Evolutionary conservation across 2,888 invertebrate species (phyloP), one percentile per base, ranked within the genome.

Genomic region (Dioctria rufipes): DNA sequence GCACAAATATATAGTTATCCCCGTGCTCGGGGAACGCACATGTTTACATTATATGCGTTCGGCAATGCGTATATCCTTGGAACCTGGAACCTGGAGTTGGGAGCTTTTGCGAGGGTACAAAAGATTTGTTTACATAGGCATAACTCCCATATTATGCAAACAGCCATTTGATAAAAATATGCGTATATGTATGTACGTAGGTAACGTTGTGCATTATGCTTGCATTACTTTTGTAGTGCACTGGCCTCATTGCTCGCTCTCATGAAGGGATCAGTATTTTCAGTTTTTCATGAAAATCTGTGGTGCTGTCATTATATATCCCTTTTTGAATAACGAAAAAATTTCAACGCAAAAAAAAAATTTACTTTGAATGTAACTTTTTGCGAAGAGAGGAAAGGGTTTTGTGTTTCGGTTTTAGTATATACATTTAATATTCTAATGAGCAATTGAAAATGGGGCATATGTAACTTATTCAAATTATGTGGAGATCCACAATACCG

Each of bases 41-140:
- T 73, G 77, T 77, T 77, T 51, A 63, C 46, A 49, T 51, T 51
- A 77, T 63, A 63, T 63, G 77, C 77, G 77, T 77, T 63, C 43
- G 77, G 77, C 63, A 77, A 51, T 61, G 63, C 61, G 77, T 77
- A 63, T 63, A 63, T 77, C 63, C 77, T 46, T 77, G 46, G 37
- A 63, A 49, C 77, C 77, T 63, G 9, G 46, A 46, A 63, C n/a
- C 77, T 42, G 49, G 49, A 77, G 77, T 77, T 77, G 63, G 77
- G 77, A 46, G 77, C 46, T 61, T 25, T 61, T 61, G 49, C 49
- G 63, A 77, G 77, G 61, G 63, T 63, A 77, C 77, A 77, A 77
- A 77, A 77, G 63, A 77, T 77, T 77, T 77, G 77, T 77, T 77
- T 77, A 77, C 77, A 77, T 77, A 77, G 46, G 77, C 63, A 77